Percentiles rank a stretch among this genome's conserved stretches.
Evolutionary conservation across 35 echinoderm and acorn worm species (phyloP).

Genomic region (Chiridota heheva): DNA sequence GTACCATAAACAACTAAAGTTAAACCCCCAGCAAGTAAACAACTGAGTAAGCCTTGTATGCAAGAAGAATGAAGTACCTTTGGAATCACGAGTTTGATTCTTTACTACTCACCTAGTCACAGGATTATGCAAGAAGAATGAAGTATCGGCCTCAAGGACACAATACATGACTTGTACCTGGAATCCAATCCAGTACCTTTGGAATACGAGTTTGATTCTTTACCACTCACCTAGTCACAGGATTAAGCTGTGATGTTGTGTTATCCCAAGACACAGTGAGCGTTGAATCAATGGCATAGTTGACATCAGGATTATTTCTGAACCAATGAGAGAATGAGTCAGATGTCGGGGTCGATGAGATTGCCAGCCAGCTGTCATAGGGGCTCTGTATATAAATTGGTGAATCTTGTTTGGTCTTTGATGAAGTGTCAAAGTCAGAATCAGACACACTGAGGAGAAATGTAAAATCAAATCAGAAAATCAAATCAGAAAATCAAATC

Average conservation of each 20-base stretch:
- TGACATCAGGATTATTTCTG: constrained; percentile 47
- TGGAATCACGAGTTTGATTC: too few species aligned
- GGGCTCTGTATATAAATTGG: constrained; percentile 73
- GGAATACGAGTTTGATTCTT: too few species aligned
- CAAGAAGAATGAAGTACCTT: too few species aligned
- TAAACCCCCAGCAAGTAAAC: too few species aligned
- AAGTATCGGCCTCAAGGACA: too few species aligned
- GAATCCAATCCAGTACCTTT: too few species aligned
- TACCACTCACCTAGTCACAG: constrained; percentile 55
- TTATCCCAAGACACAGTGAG: constrained; percentile 69
- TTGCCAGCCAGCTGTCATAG: constrained; percentile 67
- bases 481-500: not conserved
- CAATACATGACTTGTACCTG: too few species aligned
- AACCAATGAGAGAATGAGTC: constrained; percentile 91
- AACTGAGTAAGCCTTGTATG: too few species aligned
- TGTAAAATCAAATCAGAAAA: not conserved
- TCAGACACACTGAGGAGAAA: constrained; percentile 43
- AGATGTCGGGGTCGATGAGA: constrained; percentile 57
- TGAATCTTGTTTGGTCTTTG: constrained; percentile 40
- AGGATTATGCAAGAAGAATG: too few species aligned
- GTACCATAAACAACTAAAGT: too few species aligned
- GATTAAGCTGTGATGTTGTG: constrained; percentile 58
- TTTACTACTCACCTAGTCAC: constrained; percentile 50
- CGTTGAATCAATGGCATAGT: constrained; percentile 45
- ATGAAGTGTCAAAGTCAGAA: constrained; percentile 57